phyloP scores from a whole-genome alignment of 2,888 invertebrate species.

The Dryobotodes eremita region DNA sequence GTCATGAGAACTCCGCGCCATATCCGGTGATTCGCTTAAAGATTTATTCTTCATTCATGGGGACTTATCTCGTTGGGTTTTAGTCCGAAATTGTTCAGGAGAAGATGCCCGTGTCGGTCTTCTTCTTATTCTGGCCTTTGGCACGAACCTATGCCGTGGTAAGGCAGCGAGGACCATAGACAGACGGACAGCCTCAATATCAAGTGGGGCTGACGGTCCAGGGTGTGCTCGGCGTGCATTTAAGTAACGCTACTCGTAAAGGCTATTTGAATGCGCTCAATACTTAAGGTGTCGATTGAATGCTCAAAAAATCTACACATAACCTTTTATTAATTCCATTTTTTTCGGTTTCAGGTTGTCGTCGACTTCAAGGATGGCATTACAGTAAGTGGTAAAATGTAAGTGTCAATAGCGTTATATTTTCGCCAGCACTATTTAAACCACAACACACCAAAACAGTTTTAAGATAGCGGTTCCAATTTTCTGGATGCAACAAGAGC shows the following conservation, averaged over 20 bases:
- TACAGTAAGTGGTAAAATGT: not conserved
- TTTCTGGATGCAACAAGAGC: no score
- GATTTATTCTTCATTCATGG: constrained; percentile 54
- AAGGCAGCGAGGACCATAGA: not conserved
- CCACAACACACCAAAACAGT: no score
- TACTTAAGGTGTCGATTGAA: no score
- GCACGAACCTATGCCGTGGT: no score
- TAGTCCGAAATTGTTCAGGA: constrained; percentile 2
- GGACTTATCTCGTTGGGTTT: constrained; percentile 11
- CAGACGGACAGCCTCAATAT: not conserved
- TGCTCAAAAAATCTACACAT: not conserved
- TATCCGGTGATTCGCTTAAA: constrained; percentile 74
- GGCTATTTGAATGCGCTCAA: no score
- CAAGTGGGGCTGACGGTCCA: not conserved
- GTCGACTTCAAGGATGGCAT: not conserved
- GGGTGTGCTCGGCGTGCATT: not conserved
- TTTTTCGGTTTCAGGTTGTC: not conserved
- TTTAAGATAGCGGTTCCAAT: no score
- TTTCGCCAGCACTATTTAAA: not conserved
- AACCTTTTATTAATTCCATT: not conserved
- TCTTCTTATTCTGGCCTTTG: not conserved
- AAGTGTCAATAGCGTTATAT: not conserved
- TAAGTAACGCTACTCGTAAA: not conserved
- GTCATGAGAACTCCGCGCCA: constrained; percentile 83
- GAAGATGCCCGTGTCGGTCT: not conserved